Evolutionary conservation across 2,797 vertebrate species (phyloP), one percentile per base, ranked within the genome.

Genomic region (Acrossocheilus wenchowensis): DNA sequence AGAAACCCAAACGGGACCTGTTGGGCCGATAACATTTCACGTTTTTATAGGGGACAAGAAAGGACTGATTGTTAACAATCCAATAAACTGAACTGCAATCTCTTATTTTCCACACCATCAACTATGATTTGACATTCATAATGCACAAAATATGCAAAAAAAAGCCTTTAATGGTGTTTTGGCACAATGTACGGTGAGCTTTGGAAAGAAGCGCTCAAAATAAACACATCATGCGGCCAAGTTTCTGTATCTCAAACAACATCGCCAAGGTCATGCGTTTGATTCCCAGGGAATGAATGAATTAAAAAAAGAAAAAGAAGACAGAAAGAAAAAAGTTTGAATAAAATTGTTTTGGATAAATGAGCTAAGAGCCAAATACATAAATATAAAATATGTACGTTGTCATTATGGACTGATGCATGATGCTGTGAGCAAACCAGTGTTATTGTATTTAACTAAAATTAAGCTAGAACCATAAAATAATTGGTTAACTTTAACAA

Each of bases 91-190:
- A 30, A 45, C 57, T 26, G 57, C 9, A 79, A 62, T 79, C 39
- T 79, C 57, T 64, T 43, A 79, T 79, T 79, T 79, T 64, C 39
- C 39, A 74, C 19, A 64, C 19, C 69, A 64, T 74, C 71, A 74
- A 45, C 69, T 62, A 30, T 17, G 2, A 62, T 43, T 43, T 41
- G 10, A 41, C 21, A 43, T 23, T 23, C 68, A 19, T 39, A 36
- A 79, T 15, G 15, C 71, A 43, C 54, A 62, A 11, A 75, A 57
- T 26, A 54, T 43, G 50, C 34, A n/a, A 50, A 45, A 60, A 60
- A 34, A 21, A 26, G n/a, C 7, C 15, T 26, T 43, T 30, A 79
- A 34, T 36, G 19, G 54, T 5, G 26, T 15, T 74, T 62, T 83
- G 69, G 52, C 17, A 23, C 39, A 62, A 6, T 34, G 36, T 23